Base-by-base conservation (phyloP, 2,888 invertebrate genomes). In the Taphrorychus bicolor region DNA sequence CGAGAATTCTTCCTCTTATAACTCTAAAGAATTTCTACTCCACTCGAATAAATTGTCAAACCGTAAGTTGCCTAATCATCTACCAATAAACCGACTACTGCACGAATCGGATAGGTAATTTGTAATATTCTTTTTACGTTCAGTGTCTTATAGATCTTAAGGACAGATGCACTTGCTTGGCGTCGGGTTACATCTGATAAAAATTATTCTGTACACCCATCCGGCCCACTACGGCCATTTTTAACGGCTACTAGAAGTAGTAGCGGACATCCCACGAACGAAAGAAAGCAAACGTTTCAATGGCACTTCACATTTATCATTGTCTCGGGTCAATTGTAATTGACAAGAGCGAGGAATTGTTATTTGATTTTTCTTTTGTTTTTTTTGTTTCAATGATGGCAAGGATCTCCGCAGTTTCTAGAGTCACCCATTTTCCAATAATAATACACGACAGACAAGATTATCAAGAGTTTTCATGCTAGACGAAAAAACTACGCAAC, bases 121-220 rank as follows among this genome's bases (percentile, higher is more conserved):
- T 65, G 54, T 65, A 48, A 59, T 52, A 45, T 59, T 52, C 59
- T 24, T 45, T 59, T 65, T 48, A 45, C 59, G 53, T 59, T 45
- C 32, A 3, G 18, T 58, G 51, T 48, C 19, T 51, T 51, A 64
- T 64, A 65, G 59, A 59, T 65, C 65, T 53, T 42, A 32, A 17
- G 56, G 11, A 40, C 41, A 40, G 51, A 58, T 58, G 51, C 64
- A 64, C 23, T 19, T 5, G 23, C 14, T n/a, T 42, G 64, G 48
- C 45, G 45, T 65, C 65, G 23, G 21, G 48, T 65, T 59, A 64
- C 63, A 64, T 64, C 63, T 49, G 63, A 64, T 64, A 59, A 59
- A 64, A 49, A 40, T 52, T n/a, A n/a, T n/a, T n/a, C n/a, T 52
- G 58, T 58, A 58, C n/a, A n/a, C n/a, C n/a, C n/a, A 51, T 41